Base-by-base conservation (phyloP, 2,888 invertebrate genomes). In the Phalangium opilio region DNA sequence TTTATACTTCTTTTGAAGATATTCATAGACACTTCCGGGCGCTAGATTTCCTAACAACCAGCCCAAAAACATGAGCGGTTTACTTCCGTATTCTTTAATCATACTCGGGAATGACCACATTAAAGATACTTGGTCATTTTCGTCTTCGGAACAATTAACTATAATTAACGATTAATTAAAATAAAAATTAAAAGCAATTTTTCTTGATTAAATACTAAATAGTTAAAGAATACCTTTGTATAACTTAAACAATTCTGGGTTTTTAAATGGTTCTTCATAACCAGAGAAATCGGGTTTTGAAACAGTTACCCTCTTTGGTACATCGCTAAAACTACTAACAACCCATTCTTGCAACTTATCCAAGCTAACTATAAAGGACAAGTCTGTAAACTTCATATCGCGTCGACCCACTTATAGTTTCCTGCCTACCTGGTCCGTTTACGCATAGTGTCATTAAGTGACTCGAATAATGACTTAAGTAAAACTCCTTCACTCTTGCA, bases 401-500 rank as follows among this genome's bases (percentile, higher is more conserved):
- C 38, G 32, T 49, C n/a, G n/a, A n/a, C n/a, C n/a, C n/a, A n/a
- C n/a, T 12, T 40, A 12, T 10, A n/a, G 3, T 33, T 14, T 17
- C n/a, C n/a, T n/a, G n/a, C n/a, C 3, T 53, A 62, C 62, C 62
- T 55, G 61, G 60, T 12, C 64, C 62, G 70, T 86, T 85, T 18
- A 89, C 74, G 40, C 83, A 81, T 2, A 90, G 66, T 8, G 81
- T 86, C 87, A 91, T 90, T 55, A 83, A 74, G 60, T 89, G 79
- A 8, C 85, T 83, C 34, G 84, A 82, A 62, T 91, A 91, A 64
- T 86, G n/a, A n/a, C n/a, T n/a, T n/a, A n/a, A n/a, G n/a, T n/a
- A n/a, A n/a, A n/a, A n/a, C n/a, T n/a, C n/a, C n/a, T n/a, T n/a
- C n/a, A n/a, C n/a, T n/a, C n/a, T n/a, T n/a, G n/a, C n/a, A n/a